These are phyloP conservation scores for Eupsilia transversa DNA, from an alignment of 2,888 invertebrate genomes.

Conservation along the genomic window DNA sequence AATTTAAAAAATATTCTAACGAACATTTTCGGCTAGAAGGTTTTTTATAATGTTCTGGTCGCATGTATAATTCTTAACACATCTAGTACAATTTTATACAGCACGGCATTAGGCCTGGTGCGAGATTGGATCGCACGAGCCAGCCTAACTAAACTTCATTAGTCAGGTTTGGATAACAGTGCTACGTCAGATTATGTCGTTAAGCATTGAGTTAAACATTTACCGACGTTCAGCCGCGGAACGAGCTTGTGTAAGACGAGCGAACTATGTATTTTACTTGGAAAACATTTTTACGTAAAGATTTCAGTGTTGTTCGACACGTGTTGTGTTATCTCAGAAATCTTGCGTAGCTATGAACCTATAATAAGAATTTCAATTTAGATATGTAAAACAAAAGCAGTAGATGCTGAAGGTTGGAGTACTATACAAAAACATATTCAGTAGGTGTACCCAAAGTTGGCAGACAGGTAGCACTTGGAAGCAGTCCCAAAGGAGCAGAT, in stretches of 20 bases:
- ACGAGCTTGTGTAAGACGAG: not conserved
- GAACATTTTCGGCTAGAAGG: not conserved
- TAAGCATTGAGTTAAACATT: slow-evolving; percentile 69
- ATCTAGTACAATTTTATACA: slow-evolving; percentile 61
- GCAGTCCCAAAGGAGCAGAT: slow-evolving; percentile 46
- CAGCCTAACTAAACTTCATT: slow-evolving; percentile 87
- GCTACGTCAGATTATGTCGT: slow-evolving; percentile 74
- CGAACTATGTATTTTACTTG: not conserved
- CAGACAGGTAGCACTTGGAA: slow-evolving; percentile 43
- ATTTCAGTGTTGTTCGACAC: slow-evolving; percentile 1
- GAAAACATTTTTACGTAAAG: not conserved
- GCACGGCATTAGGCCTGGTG: slow-evolving; percentile 70
- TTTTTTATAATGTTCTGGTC: not conserved
- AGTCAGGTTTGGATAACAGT: slow-evolving; percentile 82
- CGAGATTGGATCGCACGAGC: slow-evolving; percentile 84
- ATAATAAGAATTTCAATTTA: slow-evolving; percentile 56
- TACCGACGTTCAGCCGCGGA: slow-evolving; percentile 33
- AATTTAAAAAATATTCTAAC: not conserved
- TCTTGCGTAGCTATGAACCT: slow-evolving; percentile 7
- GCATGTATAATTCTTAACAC: slow-evolving; percentile 9
- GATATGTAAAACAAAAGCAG: slow-evolving; percentile 55
- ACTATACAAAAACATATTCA: slow-evolving; percentile 32
- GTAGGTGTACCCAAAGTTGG: slow-evolving; percentile 21
- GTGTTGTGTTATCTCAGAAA: not conserved
- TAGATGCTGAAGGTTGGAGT: slow-evolving; percentile 13